These are phyloP conservation scores for Microcebus jonahi DNA, from an alignment of 2,113 vertebrate genomes.

Conservation along the genomic window DNA sequence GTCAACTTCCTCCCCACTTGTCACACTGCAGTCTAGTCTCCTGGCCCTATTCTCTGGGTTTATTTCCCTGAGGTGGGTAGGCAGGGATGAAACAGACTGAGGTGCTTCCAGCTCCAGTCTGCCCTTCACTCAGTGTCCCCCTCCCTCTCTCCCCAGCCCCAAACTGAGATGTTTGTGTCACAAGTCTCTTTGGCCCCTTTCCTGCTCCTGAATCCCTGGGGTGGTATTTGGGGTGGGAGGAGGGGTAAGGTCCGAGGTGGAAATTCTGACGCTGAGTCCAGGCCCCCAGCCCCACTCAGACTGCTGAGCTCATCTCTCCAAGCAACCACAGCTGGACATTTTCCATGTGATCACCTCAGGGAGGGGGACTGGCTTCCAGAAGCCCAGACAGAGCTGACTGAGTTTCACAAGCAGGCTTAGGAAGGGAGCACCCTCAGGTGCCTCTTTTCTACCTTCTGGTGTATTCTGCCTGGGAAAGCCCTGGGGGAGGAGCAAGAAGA, in stretches of 20 bases:
- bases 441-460: not conserved
- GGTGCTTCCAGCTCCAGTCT: not conserved
- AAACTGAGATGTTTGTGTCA: constrained; percentile 26
- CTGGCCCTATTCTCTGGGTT: not conserved
- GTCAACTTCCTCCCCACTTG: not conserved
- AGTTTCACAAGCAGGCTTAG: not conserved
- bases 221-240: constrained; percentile 51
- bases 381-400: constrained; percentile 20
- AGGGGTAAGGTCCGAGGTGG: constrained; percentile 62
- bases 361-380: constrained; percentile 42
- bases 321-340: constrained; percentile 72
- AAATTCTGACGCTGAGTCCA: constrained; percentile 73
- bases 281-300: constrained; percentile 70
- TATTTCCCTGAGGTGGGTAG: not conserved
- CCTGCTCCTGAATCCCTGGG: constrained; percentile 58
- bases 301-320: constrained; percentile 74
- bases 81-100: not conserved
- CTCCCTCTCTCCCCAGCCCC: not conserved
- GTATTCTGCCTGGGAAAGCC: not conserved
- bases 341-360: constrained; percentile 76
- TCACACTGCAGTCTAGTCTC: not conserved
- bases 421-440: not conserved
- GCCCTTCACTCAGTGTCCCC: not conserved
- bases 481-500: not conserved
- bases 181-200: constrained; percentile 64